Base-by-base conservation (phyloP, 2,113 vertebrate species). In the Periophthalmodon schlosseri region DNA sequence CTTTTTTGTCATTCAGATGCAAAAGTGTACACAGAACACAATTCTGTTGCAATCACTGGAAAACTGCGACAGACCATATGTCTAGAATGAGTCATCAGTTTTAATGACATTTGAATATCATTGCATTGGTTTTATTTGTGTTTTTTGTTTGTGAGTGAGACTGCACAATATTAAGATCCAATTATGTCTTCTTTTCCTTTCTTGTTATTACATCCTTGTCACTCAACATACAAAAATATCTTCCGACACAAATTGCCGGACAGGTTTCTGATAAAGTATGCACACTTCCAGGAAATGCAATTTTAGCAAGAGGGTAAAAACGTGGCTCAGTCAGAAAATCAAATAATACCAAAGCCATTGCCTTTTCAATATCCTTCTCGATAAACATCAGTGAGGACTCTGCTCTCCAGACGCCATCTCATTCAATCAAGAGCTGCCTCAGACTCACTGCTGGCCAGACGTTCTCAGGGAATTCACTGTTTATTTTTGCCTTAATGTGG, bases 351-450 rank as follows among this genome's bases (percentile, higher is more conserved):
- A 1, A 85, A 74, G 23, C 75, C 67, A 68, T 82, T 84, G 76
- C 78, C 66, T 15, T 70, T 82, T 82, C 79, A 86, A 87, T 89
- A 86, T 86, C 72, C 80, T 86, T 65, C 73, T 67, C 12, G 69
- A 88, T 85, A 74, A 89, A 82, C 79, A 87, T 89, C 84, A 84
- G 61, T 68, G 57, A 72, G 72, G 28, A 73, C 71, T 80, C 61
- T 58, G 74, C 47, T 46, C 72, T 75, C 76, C 73, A 80, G 52
- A 82, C 65, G 23, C 33, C 70, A 23, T 87, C 73, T 85, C 72
- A 81, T 87, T 85, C 79, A 85, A 82, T 89, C 79, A 84, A 73
- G 77, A 70, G 65, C 74, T 76, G 52, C 78, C 68, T 72, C 68
- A 76, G 47, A 81, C 78, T n/a, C 72, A 72, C 79, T 69, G 65